Percentiles rank a stretch among this genome's conserved stretches.
Conservation (phyloP, 2,888 invertebrate species). For the Drosophila formosana region DNA sequence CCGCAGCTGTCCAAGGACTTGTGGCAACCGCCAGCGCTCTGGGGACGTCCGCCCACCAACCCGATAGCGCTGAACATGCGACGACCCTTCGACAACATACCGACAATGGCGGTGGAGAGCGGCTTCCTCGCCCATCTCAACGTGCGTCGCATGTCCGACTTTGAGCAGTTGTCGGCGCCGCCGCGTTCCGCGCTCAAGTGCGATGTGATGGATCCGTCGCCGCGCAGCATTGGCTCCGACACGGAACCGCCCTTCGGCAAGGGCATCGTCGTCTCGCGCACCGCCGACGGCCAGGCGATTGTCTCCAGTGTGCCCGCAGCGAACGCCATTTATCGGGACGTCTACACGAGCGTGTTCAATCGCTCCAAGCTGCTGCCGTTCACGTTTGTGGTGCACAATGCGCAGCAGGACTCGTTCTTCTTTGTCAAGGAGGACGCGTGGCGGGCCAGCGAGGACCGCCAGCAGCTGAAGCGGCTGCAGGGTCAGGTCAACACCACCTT, state of each 20-base stretch:
- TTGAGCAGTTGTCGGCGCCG: constrained; percentile 91
- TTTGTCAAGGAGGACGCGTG: constrained; percentile 96
- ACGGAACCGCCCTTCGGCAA: constrained; percentile 95
- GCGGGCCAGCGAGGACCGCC: constrained; percentile 95
- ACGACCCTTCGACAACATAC: constrained; percentile 88
- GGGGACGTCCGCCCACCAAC: constrained; percentile 83
- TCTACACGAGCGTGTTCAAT: constrained; percentile 96
- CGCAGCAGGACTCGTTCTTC: constrained; percentile 96
- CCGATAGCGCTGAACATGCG: constrained; percentile 87
- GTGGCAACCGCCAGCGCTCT: constrained; percentile 88
- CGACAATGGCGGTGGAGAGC: constrained; percentile 91
- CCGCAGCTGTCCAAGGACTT: constrained; percentile 93
- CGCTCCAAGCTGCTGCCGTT: constrained; percentile 94
- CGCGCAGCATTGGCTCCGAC: constrained; percentile 92
- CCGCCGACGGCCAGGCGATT: constrained; percentile 91
- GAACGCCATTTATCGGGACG: constrained; percentile 95
- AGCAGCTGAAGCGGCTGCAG: constrained; percentile 94
- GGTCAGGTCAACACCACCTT: constrained; percentile 96
- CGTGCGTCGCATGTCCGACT: constrained; percentile 91
- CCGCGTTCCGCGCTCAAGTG: constrained; percentile 92
- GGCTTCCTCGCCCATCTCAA: constrained; percentile 93
- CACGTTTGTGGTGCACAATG: constrained; percentile 94
- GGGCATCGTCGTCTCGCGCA: constrained; percentile 93
- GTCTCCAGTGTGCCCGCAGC: constrained; percentile 95
- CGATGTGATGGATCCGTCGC: constrained; percentile 91